phyloP scores from a whole-genome alignment of 2,797 vertebrate genomes.

The Catostomus latipinnis region DNA sequence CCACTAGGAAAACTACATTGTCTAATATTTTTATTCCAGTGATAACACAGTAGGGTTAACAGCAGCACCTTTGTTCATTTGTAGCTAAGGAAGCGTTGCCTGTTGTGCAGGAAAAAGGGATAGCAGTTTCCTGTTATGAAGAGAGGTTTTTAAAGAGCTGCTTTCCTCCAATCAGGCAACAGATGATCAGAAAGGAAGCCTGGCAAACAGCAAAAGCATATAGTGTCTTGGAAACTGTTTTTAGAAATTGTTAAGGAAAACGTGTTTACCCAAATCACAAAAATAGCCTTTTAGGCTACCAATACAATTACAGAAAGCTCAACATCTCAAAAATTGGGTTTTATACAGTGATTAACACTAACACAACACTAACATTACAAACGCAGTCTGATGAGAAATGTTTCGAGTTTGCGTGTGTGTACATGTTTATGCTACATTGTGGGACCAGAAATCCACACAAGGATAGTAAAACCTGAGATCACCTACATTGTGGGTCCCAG shows the following conservation, averaged over 20 bases:
- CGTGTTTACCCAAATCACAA: constrained; percentile 60
- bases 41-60: constrained; percentile 83
- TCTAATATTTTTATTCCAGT: constrained; percentile 25
- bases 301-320: constrained; percentile 43
- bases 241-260: constrained; percentile 74
- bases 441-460: too few species aligned
- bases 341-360: neutral
- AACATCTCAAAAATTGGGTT: neutral
- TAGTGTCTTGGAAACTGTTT: constrained; percentile 72
- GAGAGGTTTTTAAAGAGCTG: constrained; percentile 86
- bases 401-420: too few species aligned
- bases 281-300: constrained; percentile 57
- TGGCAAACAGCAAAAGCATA: constrained; percentile 72
- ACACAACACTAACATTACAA: too few species aligned
- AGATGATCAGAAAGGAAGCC: constrained; percentile 87
- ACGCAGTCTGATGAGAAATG: too few species aligned
- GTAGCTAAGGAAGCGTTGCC: constrained; percentile 94
- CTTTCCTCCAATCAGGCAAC: constrained; percentile 91
- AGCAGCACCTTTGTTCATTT: constrained; percentile 82
- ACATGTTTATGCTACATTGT: too few species aligned
- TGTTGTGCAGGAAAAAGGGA: constrained; percentile 97
- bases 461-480: too few species aligned
- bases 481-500: too few species aligned
- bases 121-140: constrained; percentile 99
- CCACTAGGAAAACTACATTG: neutral